These are phyloP conservation scores for Oxycera nigricornis DNA, from an alignment of 2,888 invertebrate species.

Conservation along the genomic window DNA sequence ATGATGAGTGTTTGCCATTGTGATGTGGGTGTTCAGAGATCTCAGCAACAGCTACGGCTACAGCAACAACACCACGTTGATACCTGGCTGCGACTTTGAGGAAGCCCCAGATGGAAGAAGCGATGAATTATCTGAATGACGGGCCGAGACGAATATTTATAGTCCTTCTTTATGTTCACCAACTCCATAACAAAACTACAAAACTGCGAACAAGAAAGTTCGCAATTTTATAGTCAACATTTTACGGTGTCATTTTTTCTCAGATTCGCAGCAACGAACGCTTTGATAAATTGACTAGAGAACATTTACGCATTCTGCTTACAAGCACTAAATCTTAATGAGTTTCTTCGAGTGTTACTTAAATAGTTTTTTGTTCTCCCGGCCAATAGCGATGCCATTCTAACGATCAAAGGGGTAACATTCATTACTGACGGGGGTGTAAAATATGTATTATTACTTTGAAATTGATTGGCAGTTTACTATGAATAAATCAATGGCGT, in stretches of 20 bases:
- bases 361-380: too few species aligned
- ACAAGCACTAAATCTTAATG: conserved; percentile 6
- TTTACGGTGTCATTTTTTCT: too few species aligned
- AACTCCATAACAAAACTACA: conserved; percentile 23
- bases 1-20: conserved; percentile 28
- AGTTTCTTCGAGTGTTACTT: not conserved
- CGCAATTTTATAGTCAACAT: conserved; percentile 14
- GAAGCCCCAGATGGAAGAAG: conserved; percentile 6
- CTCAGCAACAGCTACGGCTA: too few species aligned
- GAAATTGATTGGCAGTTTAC: too few species aligned
- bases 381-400: too few species aligned
- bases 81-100: not conserved
- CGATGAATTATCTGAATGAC: conserved; percentile 23
- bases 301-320: conserved; percentile 10
- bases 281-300: conserved; percentile 15
- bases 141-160: conserved; percentile 10
- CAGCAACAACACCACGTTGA: not conserved
- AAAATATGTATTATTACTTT: too few species aligned
- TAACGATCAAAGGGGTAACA: too few species aligned
- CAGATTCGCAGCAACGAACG: not conserved
- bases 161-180: conserved; percentile 7
- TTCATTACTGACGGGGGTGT: too few species aligned
- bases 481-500: too few species aligned
- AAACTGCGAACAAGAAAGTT: conserved; percentile 33
- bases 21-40: conserved; percentile 21